These are phyloP conservation scores for Apomyelois bistriatella DNA, from an alignment of 2,888 invertebrate genomes.

Conservation along the genomic window DNA sequence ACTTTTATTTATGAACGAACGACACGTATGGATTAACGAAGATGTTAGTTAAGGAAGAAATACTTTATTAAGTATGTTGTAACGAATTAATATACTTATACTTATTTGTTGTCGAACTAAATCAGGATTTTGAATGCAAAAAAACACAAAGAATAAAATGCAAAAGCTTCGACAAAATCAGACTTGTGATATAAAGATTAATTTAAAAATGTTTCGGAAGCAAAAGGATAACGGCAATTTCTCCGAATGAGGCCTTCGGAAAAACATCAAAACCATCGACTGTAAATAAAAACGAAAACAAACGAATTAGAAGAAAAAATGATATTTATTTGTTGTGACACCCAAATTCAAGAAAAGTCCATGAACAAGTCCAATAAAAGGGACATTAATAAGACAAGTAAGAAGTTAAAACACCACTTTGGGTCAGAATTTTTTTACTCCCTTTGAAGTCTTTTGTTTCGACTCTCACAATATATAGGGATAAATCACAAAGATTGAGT, in stretches of 20 bases:
- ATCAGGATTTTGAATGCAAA: too few relatives aligned
- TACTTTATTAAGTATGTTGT: too few relatives aligned
- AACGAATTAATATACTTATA: too few relatives aligned
- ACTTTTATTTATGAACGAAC: neutral
- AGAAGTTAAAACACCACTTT: constrained; percentile 19
- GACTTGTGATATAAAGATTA: too few relatives aligned
- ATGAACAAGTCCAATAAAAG: constrained; percentile 1
- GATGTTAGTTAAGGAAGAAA: too few relatives aligned
- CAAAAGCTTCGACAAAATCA: too few relatives aligned
- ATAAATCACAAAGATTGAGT: too few relatives aligned
- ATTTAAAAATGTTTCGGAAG: neutral
- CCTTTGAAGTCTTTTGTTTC: too few relatives aligned
- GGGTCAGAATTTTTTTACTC: constrained; percentile 1
- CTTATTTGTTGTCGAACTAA: too few relatives aligned
- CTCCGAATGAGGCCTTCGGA: neutral
- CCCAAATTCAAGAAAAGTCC: neutral
- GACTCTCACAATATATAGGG: too few relatives aligned
- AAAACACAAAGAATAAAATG: too few relatives aligned
- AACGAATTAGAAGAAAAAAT: constrained; percentile 4
- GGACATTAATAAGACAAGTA: constrained; percentile 19
- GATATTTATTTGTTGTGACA: constrained; percentile 5
- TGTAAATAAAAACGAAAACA: constrained; percentile 4
- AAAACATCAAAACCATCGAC: neutral
- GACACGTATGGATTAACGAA: neutral
- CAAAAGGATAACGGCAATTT: too few relatives aligned